These are phyloP conservation scores for Hetaerina americana DNA, from an alignment of 1,140 invertebrate genomes.

Conservation along the genomic window DNA sequence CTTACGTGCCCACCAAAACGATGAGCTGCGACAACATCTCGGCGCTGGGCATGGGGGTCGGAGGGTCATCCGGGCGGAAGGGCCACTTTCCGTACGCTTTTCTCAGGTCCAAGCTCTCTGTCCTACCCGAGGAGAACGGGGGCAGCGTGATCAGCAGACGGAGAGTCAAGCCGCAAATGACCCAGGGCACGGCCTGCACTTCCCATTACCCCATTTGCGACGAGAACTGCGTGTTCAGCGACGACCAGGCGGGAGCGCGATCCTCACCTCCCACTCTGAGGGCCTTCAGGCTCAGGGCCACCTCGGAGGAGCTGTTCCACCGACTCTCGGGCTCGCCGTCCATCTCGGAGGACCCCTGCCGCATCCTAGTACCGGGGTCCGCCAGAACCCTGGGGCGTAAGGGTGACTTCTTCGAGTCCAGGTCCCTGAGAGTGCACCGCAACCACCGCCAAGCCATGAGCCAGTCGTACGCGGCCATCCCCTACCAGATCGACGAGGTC, in stretches of 20 bases:
- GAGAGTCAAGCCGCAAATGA: slow-evolving; percentile 30
- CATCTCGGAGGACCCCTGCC: not conserved
- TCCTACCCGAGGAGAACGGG: slow-evolving; percentile 49
- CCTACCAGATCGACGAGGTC: slow-evolving; percentile 19
- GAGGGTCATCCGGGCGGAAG: slow-evolving; percentile 38
- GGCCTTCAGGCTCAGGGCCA: slow-evolving; percentile 30
- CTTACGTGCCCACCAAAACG: slow-evolving; percentile 39
- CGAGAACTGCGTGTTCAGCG: not conserved
- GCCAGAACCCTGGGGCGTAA: not conserved
- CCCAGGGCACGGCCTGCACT: slow-evolving; percentile 8
- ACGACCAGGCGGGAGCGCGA: not conserved
- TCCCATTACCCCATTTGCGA: not conserved
- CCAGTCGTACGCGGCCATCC: slow-evolving; percentile 7
- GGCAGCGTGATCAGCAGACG: slow-evolving; percentile 3
- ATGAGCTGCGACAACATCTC: slow-evolving; percentile 48
- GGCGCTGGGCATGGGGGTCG: slow-evolving; percentile 31
- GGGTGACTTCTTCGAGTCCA: slow-evolving; percentile 20
- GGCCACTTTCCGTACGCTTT: slow-evolving; percentile 65
- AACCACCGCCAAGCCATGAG: slow-evolving; percentile 11
- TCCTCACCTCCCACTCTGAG: slow-evolving; percentile 21
- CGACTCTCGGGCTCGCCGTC: not conserved
- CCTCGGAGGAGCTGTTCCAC: slow-evolving; percentile 27
- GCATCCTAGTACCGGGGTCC: slow-evolving; percentile 10
- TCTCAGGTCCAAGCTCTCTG: slow-evolving; percentile 49
- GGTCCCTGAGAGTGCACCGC: slow-evolving; percentile 17